Conservation (phyloP, 2,113 vertebrate genomes). For the Myiozetetes cayanensis region DNA sequence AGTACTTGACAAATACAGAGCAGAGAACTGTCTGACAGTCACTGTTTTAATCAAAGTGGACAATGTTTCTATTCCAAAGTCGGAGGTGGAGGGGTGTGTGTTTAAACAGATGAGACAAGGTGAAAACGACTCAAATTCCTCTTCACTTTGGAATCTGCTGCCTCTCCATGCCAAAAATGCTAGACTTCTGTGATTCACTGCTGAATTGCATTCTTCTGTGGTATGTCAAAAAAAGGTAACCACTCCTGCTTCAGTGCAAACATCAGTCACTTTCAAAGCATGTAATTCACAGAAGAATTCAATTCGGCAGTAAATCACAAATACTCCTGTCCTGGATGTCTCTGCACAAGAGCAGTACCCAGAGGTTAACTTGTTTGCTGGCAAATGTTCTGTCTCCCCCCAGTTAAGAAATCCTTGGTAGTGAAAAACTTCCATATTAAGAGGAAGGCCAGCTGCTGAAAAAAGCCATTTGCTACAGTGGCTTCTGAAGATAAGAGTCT, state of each 20-base stretch:
- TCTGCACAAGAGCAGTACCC: not conserved
- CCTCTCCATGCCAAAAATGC: not conserved
- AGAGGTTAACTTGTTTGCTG: not conserved
- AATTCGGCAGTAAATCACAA: not conserved
- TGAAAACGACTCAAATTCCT: not conserved
- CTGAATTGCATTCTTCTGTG: not conserved
- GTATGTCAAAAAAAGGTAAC: not conserved
- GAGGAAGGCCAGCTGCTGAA: not conserved
- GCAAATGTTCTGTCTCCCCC: not conserved
- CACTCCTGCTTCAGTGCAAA: not conserved
- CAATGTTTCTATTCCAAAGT: not conserved
- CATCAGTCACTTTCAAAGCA: not conserved
- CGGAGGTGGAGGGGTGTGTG: accelerated
- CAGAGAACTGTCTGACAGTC: not conserved
- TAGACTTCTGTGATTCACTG: not conserved
- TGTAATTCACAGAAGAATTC: not conserved
- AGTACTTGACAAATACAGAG: not conserved
- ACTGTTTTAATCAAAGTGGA: not conserved
- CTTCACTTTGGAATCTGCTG: not conserved
- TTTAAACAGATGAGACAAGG: not conserved
- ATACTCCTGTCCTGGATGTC: not conserved
- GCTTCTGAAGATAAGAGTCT: not conserved
- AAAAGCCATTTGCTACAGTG: not conserved
- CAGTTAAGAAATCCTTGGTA: not conserved
- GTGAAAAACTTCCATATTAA: not conserved